Evolutionary conservation across 1,140 invertebrate species (phyloP).

Genomic region (Formica exsecta): DNA sequence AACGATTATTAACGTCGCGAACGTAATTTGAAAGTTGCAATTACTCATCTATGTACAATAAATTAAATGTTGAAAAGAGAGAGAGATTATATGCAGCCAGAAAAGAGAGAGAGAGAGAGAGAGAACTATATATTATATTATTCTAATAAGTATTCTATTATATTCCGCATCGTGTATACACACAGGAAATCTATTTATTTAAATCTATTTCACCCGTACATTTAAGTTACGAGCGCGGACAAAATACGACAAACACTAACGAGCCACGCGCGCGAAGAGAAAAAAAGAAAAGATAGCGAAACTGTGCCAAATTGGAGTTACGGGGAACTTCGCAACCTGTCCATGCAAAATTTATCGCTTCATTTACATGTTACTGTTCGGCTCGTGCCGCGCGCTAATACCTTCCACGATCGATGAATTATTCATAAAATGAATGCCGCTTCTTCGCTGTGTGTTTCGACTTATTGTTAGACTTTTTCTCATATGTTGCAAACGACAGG

Average conservation of each 20-base stretch:
- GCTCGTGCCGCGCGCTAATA: conserved; percentile 76
- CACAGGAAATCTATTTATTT: conserved; percentile 44
- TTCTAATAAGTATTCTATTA: not conserved
- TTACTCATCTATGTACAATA: not conserved
- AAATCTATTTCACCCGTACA: conserved; percentile 29
- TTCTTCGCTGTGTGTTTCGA: conserved; percentile 75
- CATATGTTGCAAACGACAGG: conserved; percentile 71
- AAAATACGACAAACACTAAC: conserved; percentile 48
- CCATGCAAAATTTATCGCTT: conserved; percentile 78
- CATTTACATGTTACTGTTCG: conserved; percentile 78
- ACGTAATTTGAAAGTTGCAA: conserved; percentile 19
- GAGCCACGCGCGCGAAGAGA: conserved; percentile 7
- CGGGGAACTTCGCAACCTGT: conserved; percentile 69
- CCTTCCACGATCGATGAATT: conserved; percentile 76
- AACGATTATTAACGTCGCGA: conserved; percentile 25
- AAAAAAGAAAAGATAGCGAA: conserved; percentile 63
- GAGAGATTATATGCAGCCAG: not conserved
- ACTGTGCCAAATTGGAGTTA: conserved; percentile 75
- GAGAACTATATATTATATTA: not conserved
- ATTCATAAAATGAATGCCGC: conserved; percentile 75
- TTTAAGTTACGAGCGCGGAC: conserved; percentile 42
- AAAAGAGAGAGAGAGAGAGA: no score
- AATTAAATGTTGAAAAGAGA: not conserved
- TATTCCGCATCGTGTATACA: not conserved
- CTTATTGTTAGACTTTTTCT: conserved; percentile 75